A percentile compares a stretch with the other conserved stretches of the same genome.
Evolutionary conservation across 1,140 invertebrate genomes (phyloP).

Genomic region (Drosophila virilis): DNA sequence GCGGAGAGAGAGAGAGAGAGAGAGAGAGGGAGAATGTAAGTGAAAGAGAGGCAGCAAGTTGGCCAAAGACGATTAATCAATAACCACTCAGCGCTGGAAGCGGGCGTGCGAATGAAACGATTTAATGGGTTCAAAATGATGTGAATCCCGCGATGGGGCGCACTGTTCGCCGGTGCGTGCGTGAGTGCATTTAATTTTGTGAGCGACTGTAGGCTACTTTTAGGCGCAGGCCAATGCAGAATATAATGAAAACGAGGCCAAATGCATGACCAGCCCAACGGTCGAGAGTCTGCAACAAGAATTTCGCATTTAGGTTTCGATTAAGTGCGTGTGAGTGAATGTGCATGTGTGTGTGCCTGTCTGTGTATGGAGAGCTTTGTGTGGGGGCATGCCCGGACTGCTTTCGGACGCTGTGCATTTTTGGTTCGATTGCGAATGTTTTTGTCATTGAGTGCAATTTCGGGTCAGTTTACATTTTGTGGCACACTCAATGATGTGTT

Average conservation of each 20-base stretch:
- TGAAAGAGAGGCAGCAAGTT: conserved; percentile 9
- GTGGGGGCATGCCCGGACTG: background rate
- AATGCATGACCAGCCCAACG: conserved; percentile 28
- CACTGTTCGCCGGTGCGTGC: conserved; percentile 15
- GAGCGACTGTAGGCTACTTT: conserved; percentile 52
- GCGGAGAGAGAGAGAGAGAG: background rate
- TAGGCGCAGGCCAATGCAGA: conserved; percentile 27
- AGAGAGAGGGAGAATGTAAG: background rate
- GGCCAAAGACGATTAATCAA: conserved; percentile 66
- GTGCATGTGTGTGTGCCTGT: background rate
- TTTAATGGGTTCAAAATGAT: conserved; percentile 69
- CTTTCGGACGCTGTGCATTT: conserved; percentile 42
- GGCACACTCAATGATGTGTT: conserved; percentile 5
- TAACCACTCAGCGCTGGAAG: conserved; percentile 62
- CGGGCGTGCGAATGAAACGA: conserved; percentile 48
- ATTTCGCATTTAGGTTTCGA: conserved; percentile 64
- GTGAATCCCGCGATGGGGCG: conserved; percentile 27
- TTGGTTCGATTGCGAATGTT: conserved; percentile 29
- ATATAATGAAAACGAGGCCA: conserved; percentile 62
- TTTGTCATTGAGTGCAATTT: conserved; percentile 29
- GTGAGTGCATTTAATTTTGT: conserved; percentile 63
- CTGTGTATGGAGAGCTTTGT: conserved; percentile 5
- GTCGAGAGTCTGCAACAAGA: conserved; percentile 39
- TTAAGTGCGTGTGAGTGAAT: conserved; percentile 22
- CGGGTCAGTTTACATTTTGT: conserved; percentile 28